Conservation (phyloP, 2,888 invertebrate genomes). For the Cheilosia scutellata region DNA sequence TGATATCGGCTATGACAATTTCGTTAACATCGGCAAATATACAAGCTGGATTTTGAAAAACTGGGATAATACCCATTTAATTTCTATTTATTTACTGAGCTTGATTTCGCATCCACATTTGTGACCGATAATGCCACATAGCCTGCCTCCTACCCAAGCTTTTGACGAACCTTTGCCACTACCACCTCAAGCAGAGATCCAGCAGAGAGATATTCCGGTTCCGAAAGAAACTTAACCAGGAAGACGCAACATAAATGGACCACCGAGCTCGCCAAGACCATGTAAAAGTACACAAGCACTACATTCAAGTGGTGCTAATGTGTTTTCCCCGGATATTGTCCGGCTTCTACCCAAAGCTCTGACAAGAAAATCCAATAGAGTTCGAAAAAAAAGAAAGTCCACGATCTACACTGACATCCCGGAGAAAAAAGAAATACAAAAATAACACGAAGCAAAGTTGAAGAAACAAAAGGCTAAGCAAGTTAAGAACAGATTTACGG, state of each 20-base stretch:
- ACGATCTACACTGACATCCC: too few relatives aligned
- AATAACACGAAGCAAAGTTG: too few relatives aligned
- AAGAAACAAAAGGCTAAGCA: too few relatives aligned
- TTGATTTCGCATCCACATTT: background rate
- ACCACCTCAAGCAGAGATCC: slow-evolving; percentile 14
- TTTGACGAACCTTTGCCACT: slow-evolving; percentile 13
- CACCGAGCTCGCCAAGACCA: background rate
- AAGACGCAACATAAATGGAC: background rate
- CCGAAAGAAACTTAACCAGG: slow-evolving; percentile 8
- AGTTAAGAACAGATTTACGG: too few relatives aligned
- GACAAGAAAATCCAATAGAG: too few relatives aligned
- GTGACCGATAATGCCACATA: slow-evolving; percentile 12
- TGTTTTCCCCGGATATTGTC: background rate
- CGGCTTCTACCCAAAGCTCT: background rate
- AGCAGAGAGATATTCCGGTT: slow-evolving; percentile 19
- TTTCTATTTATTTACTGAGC: slow-evolving; percentile 11
- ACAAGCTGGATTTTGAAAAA: slow-evolving; percentile 6
- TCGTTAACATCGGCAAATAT: slow-evolving; percentile 22
- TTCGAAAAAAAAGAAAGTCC: too few relatives aligned
- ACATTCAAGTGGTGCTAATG: slow-evolving; percentile 1
- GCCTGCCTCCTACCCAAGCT: background rate
- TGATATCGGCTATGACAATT: background rate
- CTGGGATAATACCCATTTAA: slow-evolving; percentile 28
- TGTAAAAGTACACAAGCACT: slow-evolving; percentile 7
- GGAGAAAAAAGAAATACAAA: too few relatives aligned